These are phyloP conservation scores for Pseudois nayaur DNA, from an alignment of 2,113 vertebrate genomes.

Conservation along the genomic window DNA sequence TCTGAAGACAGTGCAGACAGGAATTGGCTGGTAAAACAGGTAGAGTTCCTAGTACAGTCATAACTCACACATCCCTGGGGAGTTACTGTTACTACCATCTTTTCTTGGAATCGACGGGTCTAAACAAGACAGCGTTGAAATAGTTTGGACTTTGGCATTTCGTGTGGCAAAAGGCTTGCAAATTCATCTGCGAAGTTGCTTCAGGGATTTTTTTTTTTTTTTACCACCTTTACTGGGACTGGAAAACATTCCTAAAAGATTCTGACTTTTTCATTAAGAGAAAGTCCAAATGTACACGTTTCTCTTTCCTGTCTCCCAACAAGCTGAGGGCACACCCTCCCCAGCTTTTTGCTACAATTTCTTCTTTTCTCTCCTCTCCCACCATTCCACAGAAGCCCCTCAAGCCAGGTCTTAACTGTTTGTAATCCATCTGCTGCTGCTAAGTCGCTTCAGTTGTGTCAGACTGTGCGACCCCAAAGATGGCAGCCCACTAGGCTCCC, in stretches of 20 bases:
- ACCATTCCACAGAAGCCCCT: neutral
- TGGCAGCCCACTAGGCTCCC: too few species aligned
- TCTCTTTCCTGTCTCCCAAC: neutral
- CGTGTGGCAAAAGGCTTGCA: neutral
- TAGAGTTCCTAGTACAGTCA: neutral
- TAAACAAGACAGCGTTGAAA: neutral
- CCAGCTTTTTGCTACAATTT: neutral
- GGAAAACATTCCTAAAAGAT: neutral
- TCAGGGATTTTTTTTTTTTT: neutral
- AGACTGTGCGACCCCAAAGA: too few species aligned
- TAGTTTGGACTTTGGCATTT: neutral
- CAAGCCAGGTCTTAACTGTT: neutral
- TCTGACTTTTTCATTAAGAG: neutral
- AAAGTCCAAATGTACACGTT: neutral
- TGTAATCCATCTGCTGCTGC: neutral
- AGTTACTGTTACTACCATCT: neutral
- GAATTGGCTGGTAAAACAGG: neutral
- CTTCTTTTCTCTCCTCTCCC: neutral
- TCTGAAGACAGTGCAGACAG: neutral
- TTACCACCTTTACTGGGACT: neutral
- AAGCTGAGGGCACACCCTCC: accelerated
- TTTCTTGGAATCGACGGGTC: neutral
- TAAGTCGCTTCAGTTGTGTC: too few species aligned
- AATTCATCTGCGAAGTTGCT: neutral
- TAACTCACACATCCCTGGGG: neutral